Evolutionary conservation across 2,797 vertebrate genomes (phyloP).

Genomic region (Lutjanus argentimaculatus): DNA sequence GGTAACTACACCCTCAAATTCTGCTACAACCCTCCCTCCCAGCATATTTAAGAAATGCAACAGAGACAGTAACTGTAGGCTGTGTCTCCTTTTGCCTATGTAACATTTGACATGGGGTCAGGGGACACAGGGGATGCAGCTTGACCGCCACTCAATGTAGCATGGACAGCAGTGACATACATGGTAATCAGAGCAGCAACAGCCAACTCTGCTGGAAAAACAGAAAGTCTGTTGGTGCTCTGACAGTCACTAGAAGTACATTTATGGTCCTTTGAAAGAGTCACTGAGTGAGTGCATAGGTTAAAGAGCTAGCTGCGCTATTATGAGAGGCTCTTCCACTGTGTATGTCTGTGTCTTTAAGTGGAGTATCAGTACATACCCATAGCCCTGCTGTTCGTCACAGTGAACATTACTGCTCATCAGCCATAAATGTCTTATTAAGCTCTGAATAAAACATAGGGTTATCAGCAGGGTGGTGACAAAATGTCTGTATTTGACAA

Average conservation of each 20-base stretch:
- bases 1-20: background rate
- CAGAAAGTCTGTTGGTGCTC: background rate
- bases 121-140: background rate
- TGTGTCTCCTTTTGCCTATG: background rate
- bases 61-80: background rate
- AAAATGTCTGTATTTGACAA: no score
- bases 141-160: background rate
- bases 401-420: background rate
- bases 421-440: background rate
- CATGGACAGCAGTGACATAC: background rate
- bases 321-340: background rate
- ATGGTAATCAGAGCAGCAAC: background rate
- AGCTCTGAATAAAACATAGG: background rate
- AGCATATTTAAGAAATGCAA: background rate
- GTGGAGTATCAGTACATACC: constrained; percentile 9
- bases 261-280: background rate
- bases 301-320: background rate
- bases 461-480: background rate
- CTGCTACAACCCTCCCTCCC: background rate
- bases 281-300: background rate
- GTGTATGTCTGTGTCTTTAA: background rate
- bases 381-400: background rate
- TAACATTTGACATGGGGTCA: background rate
- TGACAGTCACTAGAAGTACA: background rate
- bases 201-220: background rate